Conservation (phyloP, 2,113 vertebrate species). For the Mellivora capensis region DNA sequence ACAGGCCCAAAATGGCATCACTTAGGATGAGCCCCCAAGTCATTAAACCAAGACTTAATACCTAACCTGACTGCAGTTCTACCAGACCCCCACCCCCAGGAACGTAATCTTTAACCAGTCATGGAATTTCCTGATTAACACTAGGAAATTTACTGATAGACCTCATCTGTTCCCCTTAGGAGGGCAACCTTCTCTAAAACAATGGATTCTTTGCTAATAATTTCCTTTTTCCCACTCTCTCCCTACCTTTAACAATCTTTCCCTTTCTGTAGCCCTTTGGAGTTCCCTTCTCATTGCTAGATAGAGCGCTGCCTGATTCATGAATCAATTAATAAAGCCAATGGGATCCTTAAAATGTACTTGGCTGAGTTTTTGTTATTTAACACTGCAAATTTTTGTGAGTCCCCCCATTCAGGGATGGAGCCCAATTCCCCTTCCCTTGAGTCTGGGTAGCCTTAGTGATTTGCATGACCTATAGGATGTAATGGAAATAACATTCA, state of each 20-base stretch:
- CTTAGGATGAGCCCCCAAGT: background rate
- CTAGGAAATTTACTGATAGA: background rate
- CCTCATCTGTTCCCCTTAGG: background rate
- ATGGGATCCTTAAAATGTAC: background rate
- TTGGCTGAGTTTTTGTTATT: background rate
- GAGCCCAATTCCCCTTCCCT: background rate
- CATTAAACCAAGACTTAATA: background rate
- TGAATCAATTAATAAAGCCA: background rate
- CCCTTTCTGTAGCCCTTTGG: background rate
- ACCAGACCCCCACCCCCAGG: background rate
- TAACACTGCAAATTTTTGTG: background rate
- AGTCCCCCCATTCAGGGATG: background rate
- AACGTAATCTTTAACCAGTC: background rate
- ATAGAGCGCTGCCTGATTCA: background rate
- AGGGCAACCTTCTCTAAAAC: background rate
- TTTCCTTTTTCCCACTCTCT: background rate
- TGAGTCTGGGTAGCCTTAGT: background rate
- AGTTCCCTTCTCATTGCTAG: background rate
- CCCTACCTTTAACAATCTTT: background rate
- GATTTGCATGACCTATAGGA: background rate
- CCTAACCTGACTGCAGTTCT: background rate
- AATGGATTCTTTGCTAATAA: background rate
- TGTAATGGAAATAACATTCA: background rate
- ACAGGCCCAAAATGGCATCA: background rate
- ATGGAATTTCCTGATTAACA: background rate